Evolutionary conservation across 1,140 invertebrate species (phyloP).

Genomic region (Babylonia areolata): DNA sequence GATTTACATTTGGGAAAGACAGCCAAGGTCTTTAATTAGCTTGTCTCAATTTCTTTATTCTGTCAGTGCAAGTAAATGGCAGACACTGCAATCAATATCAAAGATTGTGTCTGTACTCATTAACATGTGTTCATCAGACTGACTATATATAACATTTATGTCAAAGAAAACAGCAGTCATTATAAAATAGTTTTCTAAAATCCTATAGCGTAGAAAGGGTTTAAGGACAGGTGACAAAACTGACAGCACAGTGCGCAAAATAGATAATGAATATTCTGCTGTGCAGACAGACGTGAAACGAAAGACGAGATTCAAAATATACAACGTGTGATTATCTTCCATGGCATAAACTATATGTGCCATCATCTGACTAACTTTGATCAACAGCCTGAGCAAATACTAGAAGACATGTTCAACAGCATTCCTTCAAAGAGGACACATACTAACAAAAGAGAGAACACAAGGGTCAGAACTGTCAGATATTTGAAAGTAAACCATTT

Average conservation of each 20-base stretch:
- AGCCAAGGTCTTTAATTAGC: neutral
- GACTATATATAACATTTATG: neutral
- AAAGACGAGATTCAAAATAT: neutral
- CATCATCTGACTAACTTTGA: neutral
- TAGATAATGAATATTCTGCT: neutral
- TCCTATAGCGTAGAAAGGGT: neutral
- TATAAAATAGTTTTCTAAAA: neutral
- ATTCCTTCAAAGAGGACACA: neutral
- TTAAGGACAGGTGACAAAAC: neutral
- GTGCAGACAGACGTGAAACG: neutral
- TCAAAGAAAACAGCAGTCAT: neutral
- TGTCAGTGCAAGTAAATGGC: neutral
- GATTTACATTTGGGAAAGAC: neutral
- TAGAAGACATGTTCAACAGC: neutral
- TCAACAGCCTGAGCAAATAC: neutral
- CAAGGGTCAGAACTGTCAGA: no score
- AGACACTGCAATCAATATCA: neutral
- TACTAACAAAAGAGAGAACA: no score
- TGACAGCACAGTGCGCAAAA: neutral
- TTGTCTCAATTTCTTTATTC: neutral
- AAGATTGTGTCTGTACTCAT: neutral
- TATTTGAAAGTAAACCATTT: no score
- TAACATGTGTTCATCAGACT: neutral
- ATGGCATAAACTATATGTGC: neutral
- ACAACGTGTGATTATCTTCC: neutral